phyloP scores from a whole-genome alignment of 2,797 vertebrate genomes.

The Hypotaenidia okinawae region DNA sequence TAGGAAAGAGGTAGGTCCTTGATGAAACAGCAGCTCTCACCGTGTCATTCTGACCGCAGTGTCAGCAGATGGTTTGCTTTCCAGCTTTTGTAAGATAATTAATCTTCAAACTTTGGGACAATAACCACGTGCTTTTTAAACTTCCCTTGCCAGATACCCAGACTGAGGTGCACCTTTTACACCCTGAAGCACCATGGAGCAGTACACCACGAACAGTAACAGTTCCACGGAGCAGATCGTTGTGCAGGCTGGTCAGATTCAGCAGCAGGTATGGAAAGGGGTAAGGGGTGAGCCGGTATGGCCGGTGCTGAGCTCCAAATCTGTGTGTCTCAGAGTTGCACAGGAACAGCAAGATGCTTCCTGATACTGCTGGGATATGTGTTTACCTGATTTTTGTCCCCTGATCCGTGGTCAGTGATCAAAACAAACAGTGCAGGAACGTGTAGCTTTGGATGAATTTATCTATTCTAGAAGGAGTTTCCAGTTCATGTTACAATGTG shows the following conservation, averaged over 20 bases:
- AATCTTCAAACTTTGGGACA: neutral
- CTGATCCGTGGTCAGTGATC: neutral
- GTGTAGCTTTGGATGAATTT: neutral
- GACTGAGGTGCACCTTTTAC: neutral
- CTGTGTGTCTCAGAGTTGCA: neutral
- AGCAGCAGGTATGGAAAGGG: constrained; percentile 86
- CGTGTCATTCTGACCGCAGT: neutral
- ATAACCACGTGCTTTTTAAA: neutral
- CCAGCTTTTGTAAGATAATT: neutral
- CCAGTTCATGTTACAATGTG: neutral
- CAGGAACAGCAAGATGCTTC: neutral
- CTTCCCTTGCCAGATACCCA: neutral
- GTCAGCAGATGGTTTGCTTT: neutral
- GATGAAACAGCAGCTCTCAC: neutral
- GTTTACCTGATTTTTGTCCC: neutral
- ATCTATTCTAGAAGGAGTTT: neutral
- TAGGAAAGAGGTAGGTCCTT: neutral
- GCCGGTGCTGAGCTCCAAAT: neutral
- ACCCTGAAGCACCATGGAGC: constrained; percentile 85
- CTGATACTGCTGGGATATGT: rapidly evolving
- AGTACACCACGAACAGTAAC: constrained; percentile 89
- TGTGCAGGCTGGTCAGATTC: constrained; percentile 95
- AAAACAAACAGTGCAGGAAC: neutral
- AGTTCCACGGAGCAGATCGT: constrained; percentile 95
- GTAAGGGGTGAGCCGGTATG: rapidly evolving